Conservation (phyloP, 2,888 invertebrate genomes). For the Graphium colonna region DNA sequence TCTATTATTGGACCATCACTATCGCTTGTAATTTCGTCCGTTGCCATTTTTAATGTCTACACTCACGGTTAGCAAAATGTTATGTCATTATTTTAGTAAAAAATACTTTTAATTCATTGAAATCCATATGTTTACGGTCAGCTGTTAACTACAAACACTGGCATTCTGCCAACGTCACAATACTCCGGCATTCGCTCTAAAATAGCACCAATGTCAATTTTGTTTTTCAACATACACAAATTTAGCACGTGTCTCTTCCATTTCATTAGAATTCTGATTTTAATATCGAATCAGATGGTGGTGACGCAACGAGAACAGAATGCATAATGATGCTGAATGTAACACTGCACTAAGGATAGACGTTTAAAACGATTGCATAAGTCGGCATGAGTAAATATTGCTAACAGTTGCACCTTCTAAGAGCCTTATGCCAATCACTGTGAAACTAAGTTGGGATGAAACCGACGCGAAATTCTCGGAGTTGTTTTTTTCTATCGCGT, state of each 20-base stretch:
- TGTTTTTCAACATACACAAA: constrained; percentile 63
- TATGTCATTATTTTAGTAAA: constrained; percentile 36
- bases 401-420: constrained; percentile 60
- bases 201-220: constrained; percentile 77
- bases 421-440: constrained; percentile 52
- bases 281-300: constrained; percentile 32
- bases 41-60: constrained; percentile 50
- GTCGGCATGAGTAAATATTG: constrained; percentile 52
- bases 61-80: constrained; percentile 9
- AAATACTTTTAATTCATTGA: constrained; percentile 43
- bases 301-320: constrained; percentile 50
- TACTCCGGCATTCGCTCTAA: constrained; percentile 62
- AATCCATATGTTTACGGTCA: constrained; percentile 77
- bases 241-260: constrained; percentile 28
- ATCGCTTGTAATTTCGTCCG: constrained; percentile 56
- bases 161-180: constrained; percentile 63
- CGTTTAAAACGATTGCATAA: constrained; percentile 67
- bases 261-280: constrained; percentile 14
- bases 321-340: constrained; percentile 56
- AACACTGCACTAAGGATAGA: constrained; percentile 46
- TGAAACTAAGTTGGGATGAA: constrained; percentile 32
- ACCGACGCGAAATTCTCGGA: background rate
- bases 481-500: background rate
- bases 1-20: constrained; percentile 71
- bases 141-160: constrained; percentile 62